Conservation (phyloP, 2,888 invertebrate species). For the Agapostemon virescens region DNA sequence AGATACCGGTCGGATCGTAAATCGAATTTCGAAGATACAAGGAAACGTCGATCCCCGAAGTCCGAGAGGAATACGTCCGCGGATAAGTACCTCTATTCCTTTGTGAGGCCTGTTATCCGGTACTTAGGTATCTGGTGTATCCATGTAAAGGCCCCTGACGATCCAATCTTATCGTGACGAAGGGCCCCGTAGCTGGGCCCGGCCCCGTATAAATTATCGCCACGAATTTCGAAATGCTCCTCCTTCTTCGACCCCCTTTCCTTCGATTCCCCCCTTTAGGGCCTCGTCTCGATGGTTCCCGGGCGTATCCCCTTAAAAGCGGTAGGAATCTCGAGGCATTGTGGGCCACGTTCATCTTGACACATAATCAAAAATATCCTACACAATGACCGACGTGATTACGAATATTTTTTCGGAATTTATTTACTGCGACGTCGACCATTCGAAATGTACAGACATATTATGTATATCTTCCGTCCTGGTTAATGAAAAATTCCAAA, state of each 20-base stretch:
- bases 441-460: too few relatives aligned
- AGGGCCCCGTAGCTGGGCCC: constrained; percentile 66
- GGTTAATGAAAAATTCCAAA: too few relatives aligned
- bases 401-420: too few relatives aligned
- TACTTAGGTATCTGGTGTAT: constrained; percentile 74
- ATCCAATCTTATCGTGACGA: constrained; percentile 79
- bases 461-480: too few relatives aligned
- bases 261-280: constrained; percentile 8
- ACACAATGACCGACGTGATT: too few relatives aligned
- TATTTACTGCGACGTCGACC: too few relatives aligned
- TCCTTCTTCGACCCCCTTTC: constrained; percentile 29
- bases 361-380: too few relatives aligned
- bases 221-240: constrained; percentile 75
- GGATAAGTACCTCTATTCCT: constrained; percentile 53
- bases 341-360: constrained; percentile 27
- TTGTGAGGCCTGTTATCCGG: constrained; percentile 73
- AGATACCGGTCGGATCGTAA: constrained; percentile 49
- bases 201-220: constrained; percentile 78
- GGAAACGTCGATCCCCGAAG: constrained; percentile 51
- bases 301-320: constrained; percentile 54
- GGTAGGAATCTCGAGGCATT: constrained; percentile 62
- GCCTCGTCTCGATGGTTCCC: constrained; percentile 50
- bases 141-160: constrained; percentile 73
- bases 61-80: constrained; percentile 1
- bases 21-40: constrained; percentile 55